Conservation (phyloP, 2,797 vertebrate species). For the Bradypodion pumilum region DNA sequence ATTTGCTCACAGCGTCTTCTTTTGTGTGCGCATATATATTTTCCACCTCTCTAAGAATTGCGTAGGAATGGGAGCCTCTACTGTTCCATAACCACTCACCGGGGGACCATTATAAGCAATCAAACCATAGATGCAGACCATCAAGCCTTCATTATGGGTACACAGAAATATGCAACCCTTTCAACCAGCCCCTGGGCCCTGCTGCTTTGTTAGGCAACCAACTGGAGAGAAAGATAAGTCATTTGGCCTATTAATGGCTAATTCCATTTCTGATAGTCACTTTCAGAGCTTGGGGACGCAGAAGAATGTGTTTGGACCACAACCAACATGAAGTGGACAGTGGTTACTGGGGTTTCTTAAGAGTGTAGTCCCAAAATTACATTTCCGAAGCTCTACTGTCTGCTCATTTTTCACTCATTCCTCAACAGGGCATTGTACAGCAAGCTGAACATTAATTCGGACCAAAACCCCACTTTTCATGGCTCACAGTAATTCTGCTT, state of each 20-base stretch:
- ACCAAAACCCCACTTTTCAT: too few species aligned
- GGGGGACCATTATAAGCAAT: neutral
- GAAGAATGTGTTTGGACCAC: too few species aligned
- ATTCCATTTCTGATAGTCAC: neutral
- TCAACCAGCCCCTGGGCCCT: neutral
- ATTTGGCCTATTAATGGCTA: neutral
- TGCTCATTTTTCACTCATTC: neutral
- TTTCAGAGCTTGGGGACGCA: too few species aligned
- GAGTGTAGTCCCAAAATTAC: too few species aligned
- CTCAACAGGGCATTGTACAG: neutral
- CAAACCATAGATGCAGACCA: neutral
- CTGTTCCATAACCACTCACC: neutral
- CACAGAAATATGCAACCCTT: neutral
- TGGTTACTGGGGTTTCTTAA: too few species aligned
- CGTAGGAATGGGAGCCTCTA: neutral
- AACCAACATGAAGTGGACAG: too few species aligned
- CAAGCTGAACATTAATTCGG: neutral
- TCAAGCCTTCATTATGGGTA: neutral
- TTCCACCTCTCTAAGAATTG: too few species aligned
- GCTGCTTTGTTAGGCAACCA: conserved; percentile 1
- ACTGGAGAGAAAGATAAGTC: neutral
- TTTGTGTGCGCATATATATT: too few species aligned
- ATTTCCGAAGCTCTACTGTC: too few species aligned
- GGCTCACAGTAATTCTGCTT: too few species aligned
- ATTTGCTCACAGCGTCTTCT: too few species aligned